These are phyloP conservation scores for Nilaparvata lugens DNA, from an alignment of 1,140 invertebrate species.

Conservation along the genomic window DNA sequence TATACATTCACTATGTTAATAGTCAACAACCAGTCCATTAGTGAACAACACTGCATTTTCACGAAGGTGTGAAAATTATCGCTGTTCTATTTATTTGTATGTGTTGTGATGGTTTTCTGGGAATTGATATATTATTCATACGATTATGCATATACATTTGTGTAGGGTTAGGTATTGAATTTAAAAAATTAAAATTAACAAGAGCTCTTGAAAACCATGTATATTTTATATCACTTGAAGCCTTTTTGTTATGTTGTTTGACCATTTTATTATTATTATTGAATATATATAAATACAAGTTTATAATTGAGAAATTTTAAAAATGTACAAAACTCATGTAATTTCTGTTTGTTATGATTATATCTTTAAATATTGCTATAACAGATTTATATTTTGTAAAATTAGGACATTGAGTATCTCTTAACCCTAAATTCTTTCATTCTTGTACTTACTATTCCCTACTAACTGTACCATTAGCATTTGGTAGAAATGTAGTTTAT, in stretches of 20 bases:
- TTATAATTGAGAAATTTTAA: conserved; percentile 3
- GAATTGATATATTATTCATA: neutral
- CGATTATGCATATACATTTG: neutral
- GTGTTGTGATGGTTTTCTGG: neutral
- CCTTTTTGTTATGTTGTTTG: conserved; percentile 1
- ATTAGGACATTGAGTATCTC: conserved; percentile 2
- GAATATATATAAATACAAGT: conserved; percentile 2
- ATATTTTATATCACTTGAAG: conserved; percentile 4
- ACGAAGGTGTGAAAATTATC: too few relatives aligned
- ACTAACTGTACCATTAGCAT: conserved; percentile 6
- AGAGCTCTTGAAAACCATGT: neutral
- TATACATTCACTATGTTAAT: too few relatives aligned
- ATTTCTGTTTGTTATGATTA: conserved; percentile 3
- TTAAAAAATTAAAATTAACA: neutral
- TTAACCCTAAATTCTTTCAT: conserved; percentile 15
- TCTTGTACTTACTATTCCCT: conserved; percentile 11
- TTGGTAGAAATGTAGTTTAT: conserved; percentile 2
- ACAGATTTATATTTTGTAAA: too few relatives aligned
- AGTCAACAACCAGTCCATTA: too few relatives aligned
- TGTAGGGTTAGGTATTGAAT: neutral
- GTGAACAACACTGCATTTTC: too few relatives aligned
- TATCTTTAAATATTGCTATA: neutral
- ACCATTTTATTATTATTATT: neutral
- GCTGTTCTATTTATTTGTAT: neutral
- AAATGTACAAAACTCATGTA: conserved; percentile 1